Evolutionary conservation across 2,113 vertebrate species (phyloP).

Genomic region (Halcyon senegalensis): DNA sequence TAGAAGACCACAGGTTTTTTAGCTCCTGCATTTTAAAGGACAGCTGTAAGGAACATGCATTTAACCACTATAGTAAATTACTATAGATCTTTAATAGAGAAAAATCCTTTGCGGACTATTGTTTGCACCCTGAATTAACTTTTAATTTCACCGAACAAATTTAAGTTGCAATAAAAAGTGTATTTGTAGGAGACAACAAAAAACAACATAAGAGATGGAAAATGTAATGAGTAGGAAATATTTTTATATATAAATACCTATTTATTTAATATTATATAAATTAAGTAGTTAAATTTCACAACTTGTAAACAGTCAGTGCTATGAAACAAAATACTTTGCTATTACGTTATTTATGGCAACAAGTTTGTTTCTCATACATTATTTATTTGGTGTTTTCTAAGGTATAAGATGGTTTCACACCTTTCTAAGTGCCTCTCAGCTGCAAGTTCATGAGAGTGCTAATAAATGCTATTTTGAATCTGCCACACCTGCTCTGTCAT

Average conservation of each 20-base stretch:
- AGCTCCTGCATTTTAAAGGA: not conserved
- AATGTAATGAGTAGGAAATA: not conserved
- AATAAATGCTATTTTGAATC: conserved; percentile 53
- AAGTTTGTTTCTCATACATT: conserved; percentile 5
- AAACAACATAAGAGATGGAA: not conserved
- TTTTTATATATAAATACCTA: not conserved
- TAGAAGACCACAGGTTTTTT: not conserved
- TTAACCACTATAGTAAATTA: not conserved
- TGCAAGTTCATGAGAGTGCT: conserved; percentile 4
- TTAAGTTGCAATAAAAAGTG: not conserved
- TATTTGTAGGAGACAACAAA: not conserved
- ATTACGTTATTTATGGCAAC: not conserved
- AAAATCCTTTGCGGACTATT: not conserved
- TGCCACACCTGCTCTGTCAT: conserved; percentile 10
- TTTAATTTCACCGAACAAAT: not conserved
- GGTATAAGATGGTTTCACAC: conserved; percentile 11
- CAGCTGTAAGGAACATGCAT: not conserved
- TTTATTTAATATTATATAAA: not conserved
- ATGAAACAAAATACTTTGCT: not conserved
- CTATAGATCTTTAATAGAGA: not conserved
- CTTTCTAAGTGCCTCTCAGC: conserved; percentile 7
- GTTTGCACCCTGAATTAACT: not conserved
- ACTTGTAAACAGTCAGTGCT: not conserved
- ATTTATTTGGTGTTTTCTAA: conserved; percentile 40
- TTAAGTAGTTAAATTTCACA: not conserved